phyloP scores from a whole-genome alignment of 1,140 invertebrate species.

The Neodiprion lecontei region DNA sequence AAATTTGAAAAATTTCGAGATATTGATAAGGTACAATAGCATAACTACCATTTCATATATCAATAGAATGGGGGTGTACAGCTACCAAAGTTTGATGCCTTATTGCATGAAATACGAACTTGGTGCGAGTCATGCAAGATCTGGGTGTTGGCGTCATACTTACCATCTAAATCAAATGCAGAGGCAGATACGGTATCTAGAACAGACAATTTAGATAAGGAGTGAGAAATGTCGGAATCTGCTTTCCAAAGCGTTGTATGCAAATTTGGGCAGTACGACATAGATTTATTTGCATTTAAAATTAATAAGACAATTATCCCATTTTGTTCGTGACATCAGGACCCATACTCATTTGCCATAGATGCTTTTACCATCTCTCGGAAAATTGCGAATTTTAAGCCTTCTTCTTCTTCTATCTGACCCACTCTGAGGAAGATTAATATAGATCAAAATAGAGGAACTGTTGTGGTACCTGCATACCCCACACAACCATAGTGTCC shows the following conservation, averaged over 20 bases:
- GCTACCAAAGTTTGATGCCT: background rate
- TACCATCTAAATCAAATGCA: background rate
- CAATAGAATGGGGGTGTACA: background rate
- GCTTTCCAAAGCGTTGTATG: background rate
- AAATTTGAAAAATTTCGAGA: background rate
- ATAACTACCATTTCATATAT: background rate
- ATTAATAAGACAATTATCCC: no score
- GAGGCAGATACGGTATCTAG: no score
- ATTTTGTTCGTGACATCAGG: no score
- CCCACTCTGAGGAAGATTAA: background rate
- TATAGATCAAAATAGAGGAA: slow-evolving; percentile 29
- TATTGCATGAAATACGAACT: background rate
- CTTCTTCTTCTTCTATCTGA: background rate
- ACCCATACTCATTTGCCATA: background rate
- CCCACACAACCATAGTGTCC: slow-evolving; percentile 41
- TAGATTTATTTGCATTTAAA: background rate
- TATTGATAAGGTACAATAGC: background rate
- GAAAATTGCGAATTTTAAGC: background rate
- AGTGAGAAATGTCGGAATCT: background rate
- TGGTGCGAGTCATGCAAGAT: background rate
- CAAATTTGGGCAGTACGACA: background rate
- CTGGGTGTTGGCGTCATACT: background rate
- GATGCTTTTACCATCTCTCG: background rate
- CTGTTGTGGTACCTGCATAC: slow-evolving; percentile 34
- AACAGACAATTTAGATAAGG: no score